phyloP scores from a whole-genome alignment of 2,888 invertebrate genomes.

The Crepidodera aurea region DNA sequence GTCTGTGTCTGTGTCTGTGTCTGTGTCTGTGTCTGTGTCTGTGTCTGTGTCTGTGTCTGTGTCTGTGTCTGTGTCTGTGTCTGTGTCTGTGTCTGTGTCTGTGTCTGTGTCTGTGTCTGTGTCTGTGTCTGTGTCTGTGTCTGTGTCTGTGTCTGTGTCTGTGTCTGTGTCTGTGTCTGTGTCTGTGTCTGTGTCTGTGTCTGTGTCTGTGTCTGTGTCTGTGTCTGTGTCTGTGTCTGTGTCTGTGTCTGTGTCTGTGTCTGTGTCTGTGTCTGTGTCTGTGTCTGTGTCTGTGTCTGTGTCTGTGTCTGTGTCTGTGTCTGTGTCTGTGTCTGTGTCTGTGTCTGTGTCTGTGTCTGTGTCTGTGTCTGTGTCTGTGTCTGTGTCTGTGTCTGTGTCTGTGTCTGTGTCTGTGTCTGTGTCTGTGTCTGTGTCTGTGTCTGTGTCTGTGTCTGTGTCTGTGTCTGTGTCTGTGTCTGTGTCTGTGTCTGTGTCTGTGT shows the following conservation, averaged over 20 bases:
- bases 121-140: neutral
- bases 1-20: no score
- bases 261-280: neutral
- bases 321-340: neutral
- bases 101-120: neutral
- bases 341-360: neutral
- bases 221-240: neutral
- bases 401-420: neutral
- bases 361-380: neutral
- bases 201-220: neutral
- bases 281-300: neutral
- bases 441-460: neutral
- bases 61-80: no score
- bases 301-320: neutral
- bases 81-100: no score
- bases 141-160: neutral
- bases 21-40: no score
- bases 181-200: neutral
- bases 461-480: neutral
- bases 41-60: no score
- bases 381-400: neutral
- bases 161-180: neutral
- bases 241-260: neutral
- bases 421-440: neutral
- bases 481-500: neutral